Evolutionary conservation across 2,113 vertebrate species (phyloP).

Genomic region (Gambusia holbrooki): DNA sequence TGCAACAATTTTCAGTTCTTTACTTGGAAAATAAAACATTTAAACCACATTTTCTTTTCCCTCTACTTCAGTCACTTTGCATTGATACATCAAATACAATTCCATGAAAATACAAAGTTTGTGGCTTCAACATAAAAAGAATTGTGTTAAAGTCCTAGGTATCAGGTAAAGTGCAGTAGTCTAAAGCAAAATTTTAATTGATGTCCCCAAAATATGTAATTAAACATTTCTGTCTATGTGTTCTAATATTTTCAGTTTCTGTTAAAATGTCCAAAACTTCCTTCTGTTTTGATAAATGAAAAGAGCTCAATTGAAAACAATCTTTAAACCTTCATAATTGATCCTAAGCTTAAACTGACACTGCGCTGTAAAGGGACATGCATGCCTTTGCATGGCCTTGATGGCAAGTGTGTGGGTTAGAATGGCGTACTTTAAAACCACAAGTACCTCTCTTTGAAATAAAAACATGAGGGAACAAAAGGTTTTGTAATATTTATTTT

Average conservation of each 20-base stretch:
- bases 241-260: background rate
- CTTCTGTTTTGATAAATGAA: background rate
- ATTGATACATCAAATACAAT: background rate
- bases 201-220: background rate
- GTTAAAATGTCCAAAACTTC: background rate
- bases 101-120: background rate
- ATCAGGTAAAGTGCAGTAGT: background rate
- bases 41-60: background rate
- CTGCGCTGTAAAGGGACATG: background rate
- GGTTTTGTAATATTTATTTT: conserved; percentile 60
- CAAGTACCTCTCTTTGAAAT: background rate
- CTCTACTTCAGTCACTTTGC: background rate
- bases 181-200: no score
- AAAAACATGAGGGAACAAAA: background rate
- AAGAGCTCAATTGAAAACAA: background rate
- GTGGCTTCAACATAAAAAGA: background rate
- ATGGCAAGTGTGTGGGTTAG: background rate
- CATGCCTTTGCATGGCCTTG: no score
- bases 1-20: background rate
- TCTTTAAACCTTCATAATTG: background rate
- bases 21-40: background rate
- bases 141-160: background rate
- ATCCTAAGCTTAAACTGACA: background rate
- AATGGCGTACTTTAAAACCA: background rate
- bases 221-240: background rate